Evolutionary conservation across 2,797 vertebrate genomes (phyloP).

Genomic region (Okamejei kenojei): DNA sequence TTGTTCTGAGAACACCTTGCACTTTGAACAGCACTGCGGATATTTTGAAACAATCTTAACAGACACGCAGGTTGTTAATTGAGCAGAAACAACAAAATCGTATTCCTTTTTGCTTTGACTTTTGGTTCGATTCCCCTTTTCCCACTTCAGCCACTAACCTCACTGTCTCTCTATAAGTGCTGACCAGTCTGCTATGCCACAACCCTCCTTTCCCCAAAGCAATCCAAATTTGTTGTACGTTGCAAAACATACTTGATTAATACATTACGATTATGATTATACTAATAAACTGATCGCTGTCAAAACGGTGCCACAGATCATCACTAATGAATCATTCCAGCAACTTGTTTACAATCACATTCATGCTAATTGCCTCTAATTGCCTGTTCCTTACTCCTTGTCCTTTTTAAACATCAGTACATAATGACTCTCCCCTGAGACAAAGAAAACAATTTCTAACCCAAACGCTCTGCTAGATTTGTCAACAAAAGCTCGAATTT

Average conservation of each 20-base stretch:
- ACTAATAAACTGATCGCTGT: background rate
- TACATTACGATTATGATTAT: background rate
- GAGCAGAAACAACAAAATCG: no score
- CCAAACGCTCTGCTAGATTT: background rate
- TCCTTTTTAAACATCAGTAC: background rate
- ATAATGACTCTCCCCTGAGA: background rate
- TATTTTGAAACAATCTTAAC: no score
- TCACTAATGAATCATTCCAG: background rate
- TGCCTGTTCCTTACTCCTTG: background rate
- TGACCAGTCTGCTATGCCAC: background rate
- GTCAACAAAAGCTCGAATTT: background rate
- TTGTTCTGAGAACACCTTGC: no score
- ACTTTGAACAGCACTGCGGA: no score
- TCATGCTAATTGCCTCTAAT: background rate
- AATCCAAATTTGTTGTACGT: background rate
- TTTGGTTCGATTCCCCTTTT: no score
- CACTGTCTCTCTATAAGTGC: background rate
- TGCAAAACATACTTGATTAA: no score
- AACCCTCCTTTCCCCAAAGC: background rate
- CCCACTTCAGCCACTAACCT: background rate
- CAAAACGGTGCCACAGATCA: background rate
- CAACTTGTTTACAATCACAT: background rate
- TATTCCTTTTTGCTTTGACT: no score
- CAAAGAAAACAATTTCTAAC: background rate
- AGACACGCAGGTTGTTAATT: no score